phyloP scores from a whole-genome alignment of 2,797 vertebrate species.

The Semotilus atromaculatus region DNA sequence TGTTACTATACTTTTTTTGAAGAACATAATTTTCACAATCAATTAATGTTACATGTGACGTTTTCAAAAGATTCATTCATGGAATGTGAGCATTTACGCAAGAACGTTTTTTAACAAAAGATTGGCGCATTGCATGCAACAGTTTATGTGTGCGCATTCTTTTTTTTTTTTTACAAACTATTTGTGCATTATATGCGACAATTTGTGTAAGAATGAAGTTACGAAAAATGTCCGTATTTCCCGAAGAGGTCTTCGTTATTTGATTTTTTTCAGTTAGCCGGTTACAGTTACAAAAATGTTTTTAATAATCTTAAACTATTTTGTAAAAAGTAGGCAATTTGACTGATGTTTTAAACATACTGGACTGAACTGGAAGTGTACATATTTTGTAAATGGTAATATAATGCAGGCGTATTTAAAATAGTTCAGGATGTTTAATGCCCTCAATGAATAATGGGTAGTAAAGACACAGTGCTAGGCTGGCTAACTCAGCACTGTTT shows the following conservation, averaged over 20 bases:
- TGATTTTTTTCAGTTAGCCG: slow-evolving; percentile 23
- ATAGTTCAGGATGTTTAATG: slow-evolving; percentile 39
- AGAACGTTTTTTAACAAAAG: background rate
- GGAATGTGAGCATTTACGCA: background rate
- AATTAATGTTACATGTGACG: background rate
- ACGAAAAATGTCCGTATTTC: background rate
- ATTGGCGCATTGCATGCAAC: background rate
- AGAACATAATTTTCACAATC: background rate
- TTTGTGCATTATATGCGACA: background rate
- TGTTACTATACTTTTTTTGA: background rate
- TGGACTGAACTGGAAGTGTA: slow-evolving; percentile 62
- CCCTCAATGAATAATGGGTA: slow-evolving; percentile 39
- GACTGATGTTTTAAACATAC: slow-evolving; percentile 41
- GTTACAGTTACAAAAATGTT: slow-evolving; percentile 34
- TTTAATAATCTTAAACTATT: slow-evolving; percentile 42
- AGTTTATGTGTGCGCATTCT: background rate
- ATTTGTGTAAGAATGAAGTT: background rate
- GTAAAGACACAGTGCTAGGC: slow-evolving; percentile 37
- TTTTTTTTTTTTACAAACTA: background rate
- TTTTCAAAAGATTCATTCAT: background rate
- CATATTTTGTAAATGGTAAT: slow-evolving; percentile 62
- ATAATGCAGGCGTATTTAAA: slow-evolving; percentile 61
- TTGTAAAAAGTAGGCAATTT: slow-evolving; percentile 54
- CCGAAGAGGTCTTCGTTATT: slow-evolving; percentile 12
- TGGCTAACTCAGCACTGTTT: slow-evolving; percentile 43